Percentiles rank a stretch among this genome's conserved stretches.
Conservation (phyloP, 2,113 vertebrate species). For the Percina caprodes region DNA sequence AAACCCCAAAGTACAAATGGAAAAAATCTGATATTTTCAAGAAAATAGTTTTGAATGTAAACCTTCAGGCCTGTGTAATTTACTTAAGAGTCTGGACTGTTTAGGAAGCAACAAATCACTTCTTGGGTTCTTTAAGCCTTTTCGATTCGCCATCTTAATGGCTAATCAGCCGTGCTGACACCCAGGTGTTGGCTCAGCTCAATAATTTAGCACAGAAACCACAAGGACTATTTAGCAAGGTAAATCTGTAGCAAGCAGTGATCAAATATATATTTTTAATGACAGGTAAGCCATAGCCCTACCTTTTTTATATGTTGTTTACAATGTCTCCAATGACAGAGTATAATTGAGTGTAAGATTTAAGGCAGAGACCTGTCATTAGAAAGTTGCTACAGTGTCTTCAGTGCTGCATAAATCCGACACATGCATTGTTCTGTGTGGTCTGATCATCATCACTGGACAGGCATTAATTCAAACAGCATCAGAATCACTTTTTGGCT, state of each 20-base stretch:
- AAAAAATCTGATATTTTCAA: neutral
- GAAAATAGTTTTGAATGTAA: neutral
- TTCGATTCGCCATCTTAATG: constrained; percentile 21
- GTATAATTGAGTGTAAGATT: constrained; percentile 12
- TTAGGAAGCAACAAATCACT: neutral
- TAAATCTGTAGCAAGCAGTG: constrained; percentile 39
- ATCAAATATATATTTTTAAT: neutral
- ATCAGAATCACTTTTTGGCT: constrained; percentile 1
- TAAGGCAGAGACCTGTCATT: constrained; percentile 6
- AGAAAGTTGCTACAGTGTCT: neutral
- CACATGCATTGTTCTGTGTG: constrained; percentile 23
- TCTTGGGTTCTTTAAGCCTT: constrained; percentile 1
- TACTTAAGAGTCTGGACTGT: neutral
- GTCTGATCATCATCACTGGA: constrained; percentile 16
- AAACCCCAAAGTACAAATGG: neutral
- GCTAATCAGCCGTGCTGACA: constrained; percentile 25
- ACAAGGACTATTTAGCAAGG: constrained; percentile 42
- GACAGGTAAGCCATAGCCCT: constrained; percentile 48
- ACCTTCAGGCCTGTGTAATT: neutral
- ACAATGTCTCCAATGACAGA: constrained; percentile 28
- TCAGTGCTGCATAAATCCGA: constrained; percentile 9
- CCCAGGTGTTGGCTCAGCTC: constrained; percentile 3
- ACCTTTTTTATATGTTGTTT: constrained; percentile 26
- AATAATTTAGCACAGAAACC: constrained; percentile 30
- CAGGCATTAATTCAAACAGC: constrained; percentile 40